A percentile compares a stretch with the other conserved stretches of the same genome.
Evolutionary conservation across 1,140 invertebrate species (phyloP).

Genomic region (Halictus rubicundus): DNA sequence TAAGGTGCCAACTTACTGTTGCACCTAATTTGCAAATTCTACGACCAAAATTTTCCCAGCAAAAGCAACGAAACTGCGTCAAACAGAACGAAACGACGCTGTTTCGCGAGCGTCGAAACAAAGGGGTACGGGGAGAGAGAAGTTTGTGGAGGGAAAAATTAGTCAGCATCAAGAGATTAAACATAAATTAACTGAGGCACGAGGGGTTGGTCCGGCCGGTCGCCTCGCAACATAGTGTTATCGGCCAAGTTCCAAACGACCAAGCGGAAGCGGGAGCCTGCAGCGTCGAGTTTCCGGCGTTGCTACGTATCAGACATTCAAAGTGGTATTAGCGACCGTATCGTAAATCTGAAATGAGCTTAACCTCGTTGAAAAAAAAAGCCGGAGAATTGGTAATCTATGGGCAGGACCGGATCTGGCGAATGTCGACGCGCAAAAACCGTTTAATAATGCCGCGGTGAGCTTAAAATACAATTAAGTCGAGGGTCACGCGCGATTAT

Average conservation of each 20-base stretch:
- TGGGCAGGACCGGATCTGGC: not conserved
- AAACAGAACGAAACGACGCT: too few species aligned
- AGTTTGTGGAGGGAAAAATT: constrained; percentile 18
- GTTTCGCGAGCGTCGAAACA: too few species aligned
- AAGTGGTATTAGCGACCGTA: constrained; percentile 52
- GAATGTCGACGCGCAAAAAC: constrained; percentile 15
- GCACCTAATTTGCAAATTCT: too few species aligned
- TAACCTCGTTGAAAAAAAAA: constrained; percentile 35
- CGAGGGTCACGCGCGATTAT: constrained; percentile 11
- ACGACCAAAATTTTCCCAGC: too few species aligned
- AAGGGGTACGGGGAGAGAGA: not conserved
- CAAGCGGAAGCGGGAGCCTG: constrained; percentile 31
- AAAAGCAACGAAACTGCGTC: too few species aligned
- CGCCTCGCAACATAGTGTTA: constrained; percentile 53
- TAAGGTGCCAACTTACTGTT: too few species aligned
- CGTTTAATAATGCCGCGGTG: constrained; percentile 48
- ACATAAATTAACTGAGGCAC: constrained; percentile 46
- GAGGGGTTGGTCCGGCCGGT: constrained; percentile 20
- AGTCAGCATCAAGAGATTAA: constrained; percentile 53
- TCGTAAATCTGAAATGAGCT: constrained; percentile 59
- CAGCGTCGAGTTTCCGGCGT: constrained; percentile 46
- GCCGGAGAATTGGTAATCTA: constrained; percentile 33
- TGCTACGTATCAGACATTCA: constrained; percentile 59
- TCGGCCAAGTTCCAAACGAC: constrained; percentile 47
- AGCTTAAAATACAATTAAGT: constrained; percentile 41